These are phyloP conservation scores for Caenorhabditis drosophilae DNA, from an alignment of 2,888 invertebrate species.

Conservation along the genomic window DNA sequence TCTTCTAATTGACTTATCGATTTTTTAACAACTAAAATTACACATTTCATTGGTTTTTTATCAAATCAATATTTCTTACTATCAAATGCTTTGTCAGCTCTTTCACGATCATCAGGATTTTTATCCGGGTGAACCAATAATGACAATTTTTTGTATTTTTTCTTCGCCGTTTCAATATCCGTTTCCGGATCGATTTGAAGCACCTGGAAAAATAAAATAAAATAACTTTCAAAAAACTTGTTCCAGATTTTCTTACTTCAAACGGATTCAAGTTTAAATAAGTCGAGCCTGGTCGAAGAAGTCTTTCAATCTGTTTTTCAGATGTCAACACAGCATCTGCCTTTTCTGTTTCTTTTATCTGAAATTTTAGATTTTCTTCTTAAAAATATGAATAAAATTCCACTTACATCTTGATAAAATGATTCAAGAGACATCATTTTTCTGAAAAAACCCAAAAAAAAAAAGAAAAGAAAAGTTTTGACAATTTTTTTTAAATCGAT, in stretches of 20 bases:
- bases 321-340: slow-evolving; percentile 94
- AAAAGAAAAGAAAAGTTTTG: no score
- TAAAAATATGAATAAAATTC: no score
- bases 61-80: slow-evolving; percentile 70
- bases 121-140: slow-evolving; percentile 99
- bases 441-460: neutral
- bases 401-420: slow-evolving; percentile 63
- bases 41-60: neutral
- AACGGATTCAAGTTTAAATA: slow-evolving; percentile 96
- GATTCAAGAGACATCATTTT: slow-evolving; percentile 53
- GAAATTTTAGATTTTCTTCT: slow-evolving; percentile 54
- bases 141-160: slow-evolving; percentile 90
- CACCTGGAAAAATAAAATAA: slow-evolving; percentile 50
- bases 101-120: slow-evolving; percentile 91
- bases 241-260: slow-evolving; percentile 72
- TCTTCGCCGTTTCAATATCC: slow-evolving; percentile 88
- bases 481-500: neutral
- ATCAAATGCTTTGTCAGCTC: slow-evolving; percentile 81
- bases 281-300: slow-evolving; percentile 92
- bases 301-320: slow-evolving; percentile 92
- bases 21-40: slow-evolving; percentile 80
- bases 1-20: slow-evolving; percentile 78
- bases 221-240: no score
- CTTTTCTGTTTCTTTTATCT: slow-evolving; percentile 99
- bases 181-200: slow-evolving; percentile 80